phyloP scores from a whole-genome alignment of 2,888 invertebrate genomes.

The Oligia fasciuncula region DNA sequence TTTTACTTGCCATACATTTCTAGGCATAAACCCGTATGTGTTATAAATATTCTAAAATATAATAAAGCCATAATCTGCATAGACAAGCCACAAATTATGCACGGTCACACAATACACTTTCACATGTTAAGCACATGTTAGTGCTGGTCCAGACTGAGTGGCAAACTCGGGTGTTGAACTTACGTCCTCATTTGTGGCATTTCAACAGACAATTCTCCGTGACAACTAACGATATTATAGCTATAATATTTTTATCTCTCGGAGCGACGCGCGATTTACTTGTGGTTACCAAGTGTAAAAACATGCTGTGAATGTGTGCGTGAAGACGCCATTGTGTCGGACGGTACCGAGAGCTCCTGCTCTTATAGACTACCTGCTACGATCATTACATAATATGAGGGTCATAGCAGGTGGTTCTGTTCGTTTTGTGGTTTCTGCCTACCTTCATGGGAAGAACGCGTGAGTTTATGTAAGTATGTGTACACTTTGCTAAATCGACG shows the following conservation, averaged over 20 bases:
- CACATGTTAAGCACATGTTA: slow-evolving; percentile 1
- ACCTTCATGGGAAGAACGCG: not conserved
- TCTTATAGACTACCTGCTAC: no score
- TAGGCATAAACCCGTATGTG: not conserved
- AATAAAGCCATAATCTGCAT: slow-evolving; percentile 5
- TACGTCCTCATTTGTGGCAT: slow-evolving; percentile 1
- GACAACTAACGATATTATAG: not conserved
- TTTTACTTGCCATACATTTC: not conserved
- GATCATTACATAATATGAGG: not conserved
- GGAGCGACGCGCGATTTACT: no score
- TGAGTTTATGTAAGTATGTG: not conserved
- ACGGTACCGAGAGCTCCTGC: no score
- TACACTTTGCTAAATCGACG: not conserved
- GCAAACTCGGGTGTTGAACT: not conserved
- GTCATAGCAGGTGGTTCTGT: no score
- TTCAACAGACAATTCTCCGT: not conserved
- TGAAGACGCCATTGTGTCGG: no score
- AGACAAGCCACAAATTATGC: slow-evolving; percentile 24
- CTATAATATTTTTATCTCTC: no score
- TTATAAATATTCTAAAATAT: not conserved
- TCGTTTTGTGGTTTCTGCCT: not conserved
- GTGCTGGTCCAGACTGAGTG: not conserved
- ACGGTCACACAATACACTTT: slow-evolving; percentile 23
- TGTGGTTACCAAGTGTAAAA: no score
- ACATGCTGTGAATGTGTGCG: no score